Evolutionary conservation across 2,797 vertebrate species (phyloP).

Genomic region (Tarsius wallacei): DNA sequence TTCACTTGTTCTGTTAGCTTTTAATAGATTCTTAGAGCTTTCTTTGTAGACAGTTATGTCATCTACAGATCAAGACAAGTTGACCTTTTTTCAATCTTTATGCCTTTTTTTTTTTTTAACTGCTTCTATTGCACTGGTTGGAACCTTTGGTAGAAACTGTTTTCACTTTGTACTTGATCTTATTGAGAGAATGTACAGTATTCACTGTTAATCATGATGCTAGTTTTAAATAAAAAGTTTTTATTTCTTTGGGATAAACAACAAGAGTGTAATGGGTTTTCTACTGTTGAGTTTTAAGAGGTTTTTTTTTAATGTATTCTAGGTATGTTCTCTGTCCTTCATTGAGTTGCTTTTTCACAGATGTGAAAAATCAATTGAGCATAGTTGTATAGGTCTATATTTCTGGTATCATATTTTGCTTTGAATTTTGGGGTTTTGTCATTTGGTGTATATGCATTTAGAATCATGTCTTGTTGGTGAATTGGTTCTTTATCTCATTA

Average conservation of each 20-base stretch:
- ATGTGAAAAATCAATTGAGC: not conserved
- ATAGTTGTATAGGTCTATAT: not conserved
- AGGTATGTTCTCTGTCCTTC: not conserved
- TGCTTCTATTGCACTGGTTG: not conserved
- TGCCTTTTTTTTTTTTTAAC: too few species aligned
- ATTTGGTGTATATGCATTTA: not conserved
- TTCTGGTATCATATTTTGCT: not conserved
- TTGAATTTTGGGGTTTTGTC: not conserved
- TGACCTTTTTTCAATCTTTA: not conserved
- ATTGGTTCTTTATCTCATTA: not conserved
- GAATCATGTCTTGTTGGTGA: not conserved
- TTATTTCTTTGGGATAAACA: not conserved
- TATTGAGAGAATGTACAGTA: not conserved
- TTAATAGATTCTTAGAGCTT: not conserved
- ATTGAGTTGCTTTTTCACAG: not conserved
- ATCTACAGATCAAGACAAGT: not conserved
- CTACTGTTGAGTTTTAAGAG: not conserved
- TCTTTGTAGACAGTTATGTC: not conserved
- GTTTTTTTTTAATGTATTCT: not conserved
- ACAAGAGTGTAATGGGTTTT: not conserved
- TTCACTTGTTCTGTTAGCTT: not conserved
- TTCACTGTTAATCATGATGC: not conserved
- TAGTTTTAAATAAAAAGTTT: not conserved
- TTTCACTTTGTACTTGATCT: not conserved
- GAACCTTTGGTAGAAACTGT: not conserved